phyloP scores from a whole-genome alignment of 2,888 invertebrate genomes.

The Drosophila algonquin region DNA sequence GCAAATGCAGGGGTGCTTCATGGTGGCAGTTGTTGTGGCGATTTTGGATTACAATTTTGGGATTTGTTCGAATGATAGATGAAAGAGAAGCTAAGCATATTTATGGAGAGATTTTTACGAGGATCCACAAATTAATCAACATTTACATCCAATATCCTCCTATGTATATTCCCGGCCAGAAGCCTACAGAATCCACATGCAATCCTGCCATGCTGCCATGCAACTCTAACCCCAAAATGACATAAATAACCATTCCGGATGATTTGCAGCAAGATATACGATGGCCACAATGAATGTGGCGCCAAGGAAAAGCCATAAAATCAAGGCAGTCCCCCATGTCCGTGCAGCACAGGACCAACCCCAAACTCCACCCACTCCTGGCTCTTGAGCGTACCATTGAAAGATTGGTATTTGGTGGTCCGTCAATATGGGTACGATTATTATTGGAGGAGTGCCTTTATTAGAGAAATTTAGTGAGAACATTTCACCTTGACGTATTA shows the following conservation, averaged over 20 bases:
- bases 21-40: neutral
- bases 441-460: neutral
- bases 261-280: slow-evolving; percentile 1
- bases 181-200: neutral
- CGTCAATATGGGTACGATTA: neutral
- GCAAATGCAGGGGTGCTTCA: neutral
- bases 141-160: too few relatives aligned
- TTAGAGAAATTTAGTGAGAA: neutral
- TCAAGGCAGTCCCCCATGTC: neutral
- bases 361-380: neutral
- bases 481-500: too few relatives aligned
- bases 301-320: slow-evolving; percentile 8
- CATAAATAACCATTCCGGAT: neutral
- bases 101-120: neutral
- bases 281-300: neutral
- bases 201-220: neutral
- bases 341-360: too few relatives aligned
- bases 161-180: too few relatives aligned
- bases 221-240: neutral
- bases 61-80: neutral
- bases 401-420: neutral
- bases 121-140: too few relatives aligned
- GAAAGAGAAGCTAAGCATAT: neutral
- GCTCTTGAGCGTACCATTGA: neutral
- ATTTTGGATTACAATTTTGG: too few relatives aligned